Percentiles rank a stretch among this genome's conserved stretches.
These are phyloP conservation scores for Tipula confusa DNA, from an alignment of 2,888 invertebrate species.

Conservation along the genomic window DNA sequence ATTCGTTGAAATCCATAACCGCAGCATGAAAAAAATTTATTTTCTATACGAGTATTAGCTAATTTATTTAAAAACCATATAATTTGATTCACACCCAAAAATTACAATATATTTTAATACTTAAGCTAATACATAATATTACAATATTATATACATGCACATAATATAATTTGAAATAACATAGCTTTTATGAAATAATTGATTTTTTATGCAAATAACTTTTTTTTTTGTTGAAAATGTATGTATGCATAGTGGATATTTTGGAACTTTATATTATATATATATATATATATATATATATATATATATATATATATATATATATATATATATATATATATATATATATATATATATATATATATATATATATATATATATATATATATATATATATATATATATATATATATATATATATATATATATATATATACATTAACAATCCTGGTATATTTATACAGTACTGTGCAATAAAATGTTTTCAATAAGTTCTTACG, in stretches of 20 bases:
- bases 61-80: background rate
- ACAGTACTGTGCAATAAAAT: no score
- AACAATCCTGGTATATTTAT: no score
- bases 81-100: constrained; percentile 3
- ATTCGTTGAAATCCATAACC: background rate
- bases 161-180: constrained; percentile 12
- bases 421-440: background rate
- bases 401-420: background rate
- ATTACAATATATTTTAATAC: background rate
- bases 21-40: background rate
- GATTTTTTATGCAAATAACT: constrained; percentile 14
- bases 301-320: background rate
- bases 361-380: background rate
- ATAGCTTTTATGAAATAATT: constrained; percentile 12
- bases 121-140: background rate
- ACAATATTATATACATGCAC: no score
- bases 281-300: background rate
- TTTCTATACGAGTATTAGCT: background rate
- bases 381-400: background rate
- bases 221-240: background rate
- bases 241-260: no score
- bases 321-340: background rate
- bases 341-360: background rate
- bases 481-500: no score
- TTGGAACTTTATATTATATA: background rate